Base-by-base conservation (phyloP, 2,888 invertebrate genomes). In the Liodrosophila aerea region DNA sequence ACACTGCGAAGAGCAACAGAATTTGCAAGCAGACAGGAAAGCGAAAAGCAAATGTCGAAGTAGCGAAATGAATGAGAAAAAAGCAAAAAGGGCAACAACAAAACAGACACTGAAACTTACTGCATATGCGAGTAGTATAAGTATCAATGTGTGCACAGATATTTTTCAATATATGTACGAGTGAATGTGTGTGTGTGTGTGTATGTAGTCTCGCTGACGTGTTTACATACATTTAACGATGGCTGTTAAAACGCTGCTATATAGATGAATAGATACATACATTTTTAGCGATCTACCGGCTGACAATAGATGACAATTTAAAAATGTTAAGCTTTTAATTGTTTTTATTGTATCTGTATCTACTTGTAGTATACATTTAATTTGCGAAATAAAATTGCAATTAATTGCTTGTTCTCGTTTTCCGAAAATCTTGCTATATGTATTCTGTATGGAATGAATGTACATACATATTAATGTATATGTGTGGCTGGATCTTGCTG, bases 11-110 rank as follows among this genome's bases (percentile, higher is more conserved):
- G 40, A 30, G 40, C 40, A 50, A 40, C 50, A 50, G 27, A 33
- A 13, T 46, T 57, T 57, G 63, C 51, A 29, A 43, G 36, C 56
- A 59, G 41, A 39, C 59, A 47, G 59, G 44, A 59, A 64, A 59
- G 31, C 50, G 9, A 46, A 46, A 56, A 18, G 51, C 52, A 73
- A 74, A 64, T 74, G 70, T 66, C 64, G 73, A 73, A 70, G 56
- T 70, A 60, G 63, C 73, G 22, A 22, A 22, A 22, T 22, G 22
- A 22, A 5, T 22, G 33, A 49, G 4, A 39, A 60, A 65, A 60
- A 41, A 30, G 16, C 13, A 63, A 49, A 44, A 67, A 54, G 45
- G 40, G 63, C 63, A 41, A 36, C 34, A 56, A 57, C 43, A 60
- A 49, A 37, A 59, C 43, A 62, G 36, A 47, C 5, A 18, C 9